Base-by-base conservation (phyloP, 2,888 invertebrate genomes). In the Drosophila eohydei region DNA sequence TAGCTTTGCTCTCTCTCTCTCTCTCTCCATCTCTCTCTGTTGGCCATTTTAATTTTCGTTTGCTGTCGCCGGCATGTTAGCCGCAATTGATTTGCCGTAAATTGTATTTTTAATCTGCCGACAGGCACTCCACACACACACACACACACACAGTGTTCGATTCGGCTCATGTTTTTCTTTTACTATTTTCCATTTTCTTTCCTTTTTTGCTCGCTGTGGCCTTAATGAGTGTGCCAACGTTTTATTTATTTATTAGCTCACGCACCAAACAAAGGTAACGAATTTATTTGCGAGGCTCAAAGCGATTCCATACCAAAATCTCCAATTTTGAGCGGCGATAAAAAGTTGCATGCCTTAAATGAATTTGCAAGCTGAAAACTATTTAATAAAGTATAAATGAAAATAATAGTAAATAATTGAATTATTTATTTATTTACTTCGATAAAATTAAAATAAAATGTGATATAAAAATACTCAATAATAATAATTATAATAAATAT, bases 101-200 rank as follows among this genome's bases (percentile, higher is more conserved):
- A 88, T 88, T 88, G 90, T 89, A 89, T 85, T 89, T 86, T 89
- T 87, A 89, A 86, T 89, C 90, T 85, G 83, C 58, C 75, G 75
- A 86, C 81, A 80, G 83, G 68, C 72, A 70, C 60, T 9, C 4
- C 14, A 21, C 48, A 48, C 48, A 16, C 50, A 32, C 48, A 30
- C 48, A 30, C 48, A 48, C 32, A n/a, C 48, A 34, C 60, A 64
- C 67, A 61, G 38, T 65, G 64, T 51, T 62, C 71, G 62, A 51
- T 63, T 50, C 50, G 8, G 8, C 12, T 44, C 36, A 64, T 52
- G 56, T 50, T 65, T 60, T 71, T 52, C 38, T 30, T 16, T 21
- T 34, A 16, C 50, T 46, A 32, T 56, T 54, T 46, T 36, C 28
- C 16, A 40, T 51, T 51, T 56, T 54, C 16, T 58, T 55, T 30